Conservation (phyloP, 2,113 vertebrate genomes). For the Megaceryle maxima region DNA sequence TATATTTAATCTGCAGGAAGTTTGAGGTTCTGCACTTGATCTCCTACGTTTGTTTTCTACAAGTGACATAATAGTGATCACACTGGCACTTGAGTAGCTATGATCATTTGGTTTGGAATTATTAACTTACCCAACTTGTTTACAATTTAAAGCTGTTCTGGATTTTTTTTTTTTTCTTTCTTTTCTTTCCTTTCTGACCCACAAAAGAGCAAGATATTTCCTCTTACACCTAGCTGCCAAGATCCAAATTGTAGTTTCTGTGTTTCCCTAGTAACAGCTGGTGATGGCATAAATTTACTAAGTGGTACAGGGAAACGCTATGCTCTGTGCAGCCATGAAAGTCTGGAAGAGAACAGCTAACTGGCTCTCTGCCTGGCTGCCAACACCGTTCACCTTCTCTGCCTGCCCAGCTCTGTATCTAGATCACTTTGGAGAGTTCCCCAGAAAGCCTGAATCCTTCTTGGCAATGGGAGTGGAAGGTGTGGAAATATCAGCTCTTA, state of each 20-base stretch:
- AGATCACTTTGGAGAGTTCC: background rate
- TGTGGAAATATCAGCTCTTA: background rate
- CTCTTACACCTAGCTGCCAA: slow-evolving; percentile 18
- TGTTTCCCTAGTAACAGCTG: slow-evolving; percentile 52
- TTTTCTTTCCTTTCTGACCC: background rate
- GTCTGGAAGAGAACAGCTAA: background rate
- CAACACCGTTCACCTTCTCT: background rate
- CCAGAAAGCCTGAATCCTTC: background rate
- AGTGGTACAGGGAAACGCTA: background rate
- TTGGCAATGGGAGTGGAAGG: background rate
- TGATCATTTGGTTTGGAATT: background rate
- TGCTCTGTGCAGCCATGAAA: background rate
- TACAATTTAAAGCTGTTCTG: background rate
- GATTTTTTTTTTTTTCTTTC: background rate
- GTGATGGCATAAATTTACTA: slow-evolving; percentile 7
- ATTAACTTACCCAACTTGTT: background rate
- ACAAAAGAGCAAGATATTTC: slow-evolving; percentile 16
- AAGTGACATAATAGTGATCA: background rate
- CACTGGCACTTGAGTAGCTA: background rate
- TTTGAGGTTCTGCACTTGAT: background rate
- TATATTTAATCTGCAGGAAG: background rate
- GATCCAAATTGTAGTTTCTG: slow-evolving; percentile 11
- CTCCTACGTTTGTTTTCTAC: background rate
- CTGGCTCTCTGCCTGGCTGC: background rate
- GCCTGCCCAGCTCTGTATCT: background rate